These are phyloP conservation scores for Periphyllus acericola DNA, from an alignment of 2,888 invertebrate species.

Conservation along the genomic window DNA sequence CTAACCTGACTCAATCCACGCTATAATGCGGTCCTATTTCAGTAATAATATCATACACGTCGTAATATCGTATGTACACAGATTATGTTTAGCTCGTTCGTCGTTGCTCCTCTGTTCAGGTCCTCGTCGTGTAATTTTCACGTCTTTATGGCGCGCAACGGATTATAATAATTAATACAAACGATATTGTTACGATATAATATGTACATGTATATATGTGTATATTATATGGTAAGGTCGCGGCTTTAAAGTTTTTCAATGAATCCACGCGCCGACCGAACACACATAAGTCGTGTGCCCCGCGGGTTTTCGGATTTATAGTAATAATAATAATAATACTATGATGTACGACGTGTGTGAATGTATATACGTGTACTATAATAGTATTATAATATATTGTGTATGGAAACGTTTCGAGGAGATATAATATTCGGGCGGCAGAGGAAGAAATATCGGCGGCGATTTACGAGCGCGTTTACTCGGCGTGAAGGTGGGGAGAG, in stretches of 20 bases:
- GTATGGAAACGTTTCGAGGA: background rate
- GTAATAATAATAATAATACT: background rate
- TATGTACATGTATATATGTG: too few relatives aligned
- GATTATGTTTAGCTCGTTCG: too few relatives aligned
- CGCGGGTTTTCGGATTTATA: background rate
- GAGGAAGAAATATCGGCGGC: conserved; percentile 49
- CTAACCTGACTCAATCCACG: too few relatives aligned
- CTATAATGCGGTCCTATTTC: too few relatives aligned
- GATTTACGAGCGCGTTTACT: conserved; percentile 50
- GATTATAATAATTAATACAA: background rate
- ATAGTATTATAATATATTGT: background rate
- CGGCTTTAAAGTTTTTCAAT: conserved; percentile 34
- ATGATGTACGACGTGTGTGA: background rate
- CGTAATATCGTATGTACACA: too few relatives aligned
- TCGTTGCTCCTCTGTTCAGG: background rate
- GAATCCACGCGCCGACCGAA: conserved; percentile 21
- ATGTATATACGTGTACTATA: background rate
- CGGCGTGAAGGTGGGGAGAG: background rate
- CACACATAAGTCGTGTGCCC: background rate
- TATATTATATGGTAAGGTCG: background rate
- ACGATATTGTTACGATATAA: background rate
- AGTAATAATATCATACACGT: too few relatives aligned
- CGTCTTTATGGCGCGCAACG: background rate
- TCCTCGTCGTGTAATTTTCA: background rate
- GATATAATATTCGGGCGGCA: conserved; percentile 3